Evolutionary conservation across 2,113 vertebrate species (phyloP).

Genomic region (Elephas maximus): DNA sequence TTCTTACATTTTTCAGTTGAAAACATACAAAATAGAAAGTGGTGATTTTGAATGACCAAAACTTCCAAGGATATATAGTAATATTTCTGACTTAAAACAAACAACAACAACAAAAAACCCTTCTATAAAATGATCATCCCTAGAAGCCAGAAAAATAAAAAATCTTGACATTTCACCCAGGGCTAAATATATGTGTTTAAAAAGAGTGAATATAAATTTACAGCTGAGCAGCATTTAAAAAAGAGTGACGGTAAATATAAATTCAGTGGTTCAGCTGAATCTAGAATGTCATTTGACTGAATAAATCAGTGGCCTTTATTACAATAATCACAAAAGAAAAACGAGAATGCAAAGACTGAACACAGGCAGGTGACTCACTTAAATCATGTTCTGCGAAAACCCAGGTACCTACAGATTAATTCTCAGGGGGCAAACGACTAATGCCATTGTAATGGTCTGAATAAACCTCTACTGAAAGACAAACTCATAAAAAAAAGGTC

Average conservation of each 20-base stretch:
- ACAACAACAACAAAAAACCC: neutral
- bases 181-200: neutral
- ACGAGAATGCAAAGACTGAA: neutral
- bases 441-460: neutral
- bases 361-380: neutral
- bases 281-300: neutral
- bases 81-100: slow-evolving; percentile 20
- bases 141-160: slow-evolving; percentile 16
- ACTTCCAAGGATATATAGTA: neutral
- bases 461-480: neutral
- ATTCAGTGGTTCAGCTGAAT: neutral
- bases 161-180: slow-evolving; percentile 13
- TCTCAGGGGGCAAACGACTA: neutral
- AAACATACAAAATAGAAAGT: slow-evolving; percentile 52
- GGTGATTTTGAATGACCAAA: neutral
- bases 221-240: neutral
- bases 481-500: neutral
- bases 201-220: slow-evolving; percentile 28
- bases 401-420: neutral
- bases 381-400: neutral
- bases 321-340: slow-evolving; percentile 27
- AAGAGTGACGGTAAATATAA: neutral
- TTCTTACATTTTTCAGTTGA: slow-evolving; percentile 22
- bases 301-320: neutral
- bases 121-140: neutral